These are phyloP conservation scores for Theropithecus gelada DNA, from an alignment of 2,113 vertebrate genomes.

Conservation along the genomic window DNA sequence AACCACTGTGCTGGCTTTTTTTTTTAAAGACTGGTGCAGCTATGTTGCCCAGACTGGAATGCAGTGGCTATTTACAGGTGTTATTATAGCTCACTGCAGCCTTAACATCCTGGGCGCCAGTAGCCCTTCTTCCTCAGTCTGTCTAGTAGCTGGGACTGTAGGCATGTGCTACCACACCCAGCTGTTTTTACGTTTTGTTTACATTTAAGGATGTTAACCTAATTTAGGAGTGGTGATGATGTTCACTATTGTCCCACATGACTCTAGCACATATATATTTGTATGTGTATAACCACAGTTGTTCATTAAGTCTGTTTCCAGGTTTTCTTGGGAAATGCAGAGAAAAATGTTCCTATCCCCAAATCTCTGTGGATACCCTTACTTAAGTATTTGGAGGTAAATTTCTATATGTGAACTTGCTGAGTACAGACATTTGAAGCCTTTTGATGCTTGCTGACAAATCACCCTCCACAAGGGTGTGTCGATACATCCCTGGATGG, in stretches of 20 bases:
- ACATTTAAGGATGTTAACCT: neutral
- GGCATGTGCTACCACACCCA: neutral
- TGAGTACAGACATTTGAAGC: neutral
- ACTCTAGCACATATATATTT: neutral
- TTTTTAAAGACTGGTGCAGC: too few relatives aligned
- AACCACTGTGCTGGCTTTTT: too few relatives aligned
- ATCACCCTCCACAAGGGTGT: neutral
- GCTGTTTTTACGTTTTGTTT: conserved; percentile 10
- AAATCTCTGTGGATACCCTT: neutral
- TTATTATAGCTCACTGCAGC: neutral
- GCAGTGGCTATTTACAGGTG: neutral
- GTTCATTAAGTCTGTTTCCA: neutral
- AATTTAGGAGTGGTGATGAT: neutral
- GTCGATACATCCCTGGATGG: neutral
- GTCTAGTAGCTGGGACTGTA: neutral
- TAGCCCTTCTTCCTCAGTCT: neutral
- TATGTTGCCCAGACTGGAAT: neutral
- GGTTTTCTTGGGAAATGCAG: neutral
- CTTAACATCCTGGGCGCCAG: neutral
- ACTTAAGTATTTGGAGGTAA: neutral
- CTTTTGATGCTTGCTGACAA: neutral
- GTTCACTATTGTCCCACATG: neutral
- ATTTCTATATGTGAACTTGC: neutral
- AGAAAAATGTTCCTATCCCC: neutral
- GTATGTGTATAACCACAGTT: neutral